These are phyloP conservation scores for Indri indri DNA, from an alignment of 2,113 vertebrate species.

Conservation along the genomic window DNA sequence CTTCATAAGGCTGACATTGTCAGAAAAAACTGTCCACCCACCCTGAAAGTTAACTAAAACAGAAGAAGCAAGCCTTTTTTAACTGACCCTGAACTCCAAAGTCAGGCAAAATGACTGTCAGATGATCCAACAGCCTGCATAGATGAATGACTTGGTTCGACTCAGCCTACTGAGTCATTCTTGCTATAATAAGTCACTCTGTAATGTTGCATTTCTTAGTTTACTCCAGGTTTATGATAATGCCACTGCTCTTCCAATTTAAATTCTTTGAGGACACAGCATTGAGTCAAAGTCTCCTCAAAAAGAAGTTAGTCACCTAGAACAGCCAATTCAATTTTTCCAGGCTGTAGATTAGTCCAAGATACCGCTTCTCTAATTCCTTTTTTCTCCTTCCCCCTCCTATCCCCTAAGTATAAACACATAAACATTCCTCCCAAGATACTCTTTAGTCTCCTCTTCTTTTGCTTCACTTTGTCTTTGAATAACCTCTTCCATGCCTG, in stretches of 20 bases:
- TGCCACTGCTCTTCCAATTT: not conserved
- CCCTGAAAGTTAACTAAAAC: constrained; percentile 42
- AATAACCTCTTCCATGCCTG: not conserved
- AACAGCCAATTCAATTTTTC: constrained; percentile 19
- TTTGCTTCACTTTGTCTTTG: not conserved
- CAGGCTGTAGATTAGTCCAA: not conserved
- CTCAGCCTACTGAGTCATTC: constrained; percentile 78
- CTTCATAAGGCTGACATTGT: not conserved
- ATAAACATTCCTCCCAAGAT: not conserved
- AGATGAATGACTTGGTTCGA: constrained; percentile 77
- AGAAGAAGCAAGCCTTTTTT: constrained; percentile 19
- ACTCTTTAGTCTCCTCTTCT: not conserved
- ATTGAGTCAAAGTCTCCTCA: constrained; percentile 36
- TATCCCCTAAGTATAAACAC: not conserved
- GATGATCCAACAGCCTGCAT: constrained; percentile 58
- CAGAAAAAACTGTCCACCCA: not conserved
- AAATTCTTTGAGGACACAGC: not conserved
- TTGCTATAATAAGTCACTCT: constrained; percentile 77
- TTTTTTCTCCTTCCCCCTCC: not conserved
- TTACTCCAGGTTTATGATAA: not conserved
- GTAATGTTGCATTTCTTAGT: constrained; percentile 50
- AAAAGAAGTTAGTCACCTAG: not conserved
- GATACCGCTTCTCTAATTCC: not conserved
- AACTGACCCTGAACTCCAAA: constrained; percentile 68
- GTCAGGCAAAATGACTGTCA: constrained; percentile 70